Percentiles rank a stretch among this genome's conserved stretches.
Conservation (phyloP, 2,797 vertebrate genomes). For the Megaceryle alcyon region DNA sequence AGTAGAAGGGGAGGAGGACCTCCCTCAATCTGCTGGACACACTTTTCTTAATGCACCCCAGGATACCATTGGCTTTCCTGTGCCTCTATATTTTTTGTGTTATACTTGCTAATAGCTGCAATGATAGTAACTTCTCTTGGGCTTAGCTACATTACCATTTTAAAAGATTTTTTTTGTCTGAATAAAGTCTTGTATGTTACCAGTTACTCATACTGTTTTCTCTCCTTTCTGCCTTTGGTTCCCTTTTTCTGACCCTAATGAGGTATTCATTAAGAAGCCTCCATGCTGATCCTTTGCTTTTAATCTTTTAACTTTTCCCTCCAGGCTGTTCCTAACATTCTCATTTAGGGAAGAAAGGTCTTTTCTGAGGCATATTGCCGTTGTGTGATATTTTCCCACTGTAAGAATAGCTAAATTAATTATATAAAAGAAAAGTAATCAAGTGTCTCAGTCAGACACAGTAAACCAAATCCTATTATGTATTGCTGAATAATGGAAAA, state of each 20-base stretch:
- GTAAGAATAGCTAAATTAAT: conserved; percentile 49
- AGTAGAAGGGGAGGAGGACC: too few species aligned
- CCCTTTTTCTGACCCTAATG: conserved; percentile 59
- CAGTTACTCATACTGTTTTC: conserved; percentile 20
- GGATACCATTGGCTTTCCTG: too few species aligned
- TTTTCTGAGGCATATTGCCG: conserved; percentile 4
- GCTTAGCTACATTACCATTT: conserved; percentile 33
- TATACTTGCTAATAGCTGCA: conserved; percentile 6
- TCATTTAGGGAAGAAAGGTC: conserved; percentile 47
- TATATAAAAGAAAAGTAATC: conserved; percentile 43
- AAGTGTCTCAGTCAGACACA: conserved; percentile 29
- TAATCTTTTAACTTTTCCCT: conserved; percentile 70
- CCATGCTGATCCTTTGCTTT: conserved; percentile 63
- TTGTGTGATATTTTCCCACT: conserved; percentile 31
- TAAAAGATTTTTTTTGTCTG: conserved; percentile 20
- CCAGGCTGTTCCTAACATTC: conserved; percentile 53
- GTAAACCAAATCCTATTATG: conserved; percentile 43
- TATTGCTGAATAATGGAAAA: conserved; percentile 1
- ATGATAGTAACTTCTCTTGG: not conserved
- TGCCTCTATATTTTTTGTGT: not conserved
- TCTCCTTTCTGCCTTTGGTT: conserved; percentile 34
- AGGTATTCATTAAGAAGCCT: conserved; percentile 66
- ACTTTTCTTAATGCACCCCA: too few species aligned
- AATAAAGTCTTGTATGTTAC: conserved; percentile 31
- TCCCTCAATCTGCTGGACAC: too few species aligned